Evolutionary conservation across 2,113 vertebrate genomes (phyloP).

Genomic region (Cercopithecus mona): DNA sequence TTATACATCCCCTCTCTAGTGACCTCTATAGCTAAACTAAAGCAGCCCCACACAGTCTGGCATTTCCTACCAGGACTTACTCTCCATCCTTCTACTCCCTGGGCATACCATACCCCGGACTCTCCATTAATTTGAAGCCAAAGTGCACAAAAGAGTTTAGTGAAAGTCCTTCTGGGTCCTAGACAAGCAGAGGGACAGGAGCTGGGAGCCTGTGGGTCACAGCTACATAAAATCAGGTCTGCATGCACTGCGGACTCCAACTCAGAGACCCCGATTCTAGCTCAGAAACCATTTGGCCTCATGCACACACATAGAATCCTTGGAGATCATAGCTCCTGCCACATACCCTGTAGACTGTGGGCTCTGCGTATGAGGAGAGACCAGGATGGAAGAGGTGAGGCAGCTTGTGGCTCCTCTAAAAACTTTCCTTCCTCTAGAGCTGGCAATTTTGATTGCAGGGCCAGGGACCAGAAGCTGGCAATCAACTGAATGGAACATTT

Average conservation of each 20-base stretch:
- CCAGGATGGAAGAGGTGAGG: background rate
- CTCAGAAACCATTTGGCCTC: background rate
- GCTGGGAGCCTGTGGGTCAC: background rate
- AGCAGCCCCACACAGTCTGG: background rate
- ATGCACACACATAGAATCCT: background rate
- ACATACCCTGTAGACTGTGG: background rate
- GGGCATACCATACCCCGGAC: no score
- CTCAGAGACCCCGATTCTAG: background rate
- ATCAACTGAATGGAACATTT: conserved; percentile 32
- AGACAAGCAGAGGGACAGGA: background rate
- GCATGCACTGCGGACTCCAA: background rate
- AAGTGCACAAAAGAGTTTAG: background rate
- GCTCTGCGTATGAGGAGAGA: background rate
- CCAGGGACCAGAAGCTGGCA: conserved; percentile 10
- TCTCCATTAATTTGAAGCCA: background rate
- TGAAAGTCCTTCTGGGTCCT: background rate
- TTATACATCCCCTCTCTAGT: background rate
- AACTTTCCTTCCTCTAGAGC: conserved; percentile 44
- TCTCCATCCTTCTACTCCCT: background rate
- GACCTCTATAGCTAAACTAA: background rate
- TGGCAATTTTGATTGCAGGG: background rate
- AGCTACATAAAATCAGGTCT: background rate
- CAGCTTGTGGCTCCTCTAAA: background rate
- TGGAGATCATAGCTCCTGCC: background rate
- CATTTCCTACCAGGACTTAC: background rate